Conservation (phyloP, 2,797 vertebrate genomes). For the Jordanella pulchra region DNA sequence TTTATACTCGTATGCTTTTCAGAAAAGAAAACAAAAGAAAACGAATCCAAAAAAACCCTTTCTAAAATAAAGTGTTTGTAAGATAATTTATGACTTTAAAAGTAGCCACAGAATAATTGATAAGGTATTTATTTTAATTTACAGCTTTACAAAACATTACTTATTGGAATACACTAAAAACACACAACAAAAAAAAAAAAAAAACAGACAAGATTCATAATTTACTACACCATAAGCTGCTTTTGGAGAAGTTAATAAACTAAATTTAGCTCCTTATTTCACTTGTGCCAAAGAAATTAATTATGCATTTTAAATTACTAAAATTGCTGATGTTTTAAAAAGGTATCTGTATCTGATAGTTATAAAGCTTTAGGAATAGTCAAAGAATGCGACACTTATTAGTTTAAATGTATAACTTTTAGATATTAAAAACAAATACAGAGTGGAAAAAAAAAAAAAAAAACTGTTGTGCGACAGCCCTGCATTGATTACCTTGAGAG, state of each 20-base stretch:
- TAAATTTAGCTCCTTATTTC: too few relatives aligned
- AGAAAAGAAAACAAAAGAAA: too few relatives aligned
- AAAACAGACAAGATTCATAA: too few relatives aligned
- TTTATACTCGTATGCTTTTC: neutral
- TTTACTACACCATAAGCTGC: too few relatives aligned
- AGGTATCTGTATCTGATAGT: neutral
- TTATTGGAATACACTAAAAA: too few relatives aligned
- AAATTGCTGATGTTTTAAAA: neutral
- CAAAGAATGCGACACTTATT: neutral
- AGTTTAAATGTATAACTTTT: neutral
- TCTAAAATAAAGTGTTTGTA: neutral
- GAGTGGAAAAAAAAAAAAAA: neutral
- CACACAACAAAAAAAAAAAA: too few relatives aligned
- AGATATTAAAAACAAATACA: neutral
- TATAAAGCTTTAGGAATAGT: neutral
- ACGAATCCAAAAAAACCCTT: neutral
- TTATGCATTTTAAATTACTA: too few relatives aligned
- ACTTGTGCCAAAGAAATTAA: neutral
- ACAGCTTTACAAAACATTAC: too few relatives aligned
- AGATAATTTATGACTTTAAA: too few relatives aligned
- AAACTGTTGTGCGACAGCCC: neutral
- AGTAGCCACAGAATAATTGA: too few relatives aligned
- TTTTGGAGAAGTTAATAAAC: too few relatives aligned
- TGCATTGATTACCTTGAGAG: conserved; percentile 87
- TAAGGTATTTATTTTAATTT: too few relatives aligned